phyloP scores from a whole-genome alignment of 2,113 vertebrate species.

The Beaufortia kweichowensis region DNA sequence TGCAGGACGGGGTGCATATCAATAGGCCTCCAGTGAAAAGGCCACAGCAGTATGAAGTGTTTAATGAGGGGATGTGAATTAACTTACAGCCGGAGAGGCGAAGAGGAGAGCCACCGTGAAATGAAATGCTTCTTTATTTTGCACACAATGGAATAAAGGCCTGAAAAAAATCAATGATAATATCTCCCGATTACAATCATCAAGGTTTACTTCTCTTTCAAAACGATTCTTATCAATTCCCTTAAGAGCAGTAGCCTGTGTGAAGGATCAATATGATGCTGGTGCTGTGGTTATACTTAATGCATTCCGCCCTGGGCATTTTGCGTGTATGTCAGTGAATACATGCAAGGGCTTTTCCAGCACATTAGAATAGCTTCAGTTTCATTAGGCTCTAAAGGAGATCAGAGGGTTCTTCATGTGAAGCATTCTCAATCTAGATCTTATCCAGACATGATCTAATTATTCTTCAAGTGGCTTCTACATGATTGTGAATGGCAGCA shows the following conservation, averaged over 20 bases:
- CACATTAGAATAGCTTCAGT: not conserved
- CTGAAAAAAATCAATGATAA: conserved; percentile 54
- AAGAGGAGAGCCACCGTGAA: conserved; percentile 31
- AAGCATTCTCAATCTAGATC: conserved; percentile 24
- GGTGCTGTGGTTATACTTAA: conserved; percentile 49
- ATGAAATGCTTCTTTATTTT: conserved; percentile 54
- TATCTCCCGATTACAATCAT: conserved; percentile 60
- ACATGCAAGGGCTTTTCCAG: not conserved
- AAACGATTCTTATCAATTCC: conserved; percentile 57
- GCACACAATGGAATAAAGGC: conserved; percentile 50
- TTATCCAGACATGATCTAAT: conserved; percentile 30
- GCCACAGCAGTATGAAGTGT: conserved; percentile 13
- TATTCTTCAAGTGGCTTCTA: conserved; percentile 23
- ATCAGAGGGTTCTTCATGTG: conserved; percentile 18
- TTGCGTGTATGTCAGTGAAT: not conserved
- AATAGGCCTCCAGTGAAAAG: conserved; percentile 47
- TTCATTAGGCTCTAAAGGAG: conserved; percentile 11
- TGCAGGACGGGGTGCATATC: conserved; percentile 38
- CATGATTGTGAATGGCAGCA: conserved; percentile 9
- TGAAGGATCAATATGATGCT: conserved; percentile 52
- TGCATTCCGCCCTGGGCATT: conserved; percentile 25
- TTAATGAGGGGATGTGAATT: conserved; percentile 52
- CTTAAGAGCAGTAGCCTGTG: conserved; percentile 49
- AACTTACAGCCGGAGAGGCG: conserved; percentile 13
- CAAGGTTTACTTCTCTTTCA: conserved; percentile 53